A percentile compares a stretch with the other conserved stretches of the same genome.
Evolutionary conservation across 2,113 vertebrate genomes (phyloP).

Genomic region (Xenotilapia leptura): DNA sequence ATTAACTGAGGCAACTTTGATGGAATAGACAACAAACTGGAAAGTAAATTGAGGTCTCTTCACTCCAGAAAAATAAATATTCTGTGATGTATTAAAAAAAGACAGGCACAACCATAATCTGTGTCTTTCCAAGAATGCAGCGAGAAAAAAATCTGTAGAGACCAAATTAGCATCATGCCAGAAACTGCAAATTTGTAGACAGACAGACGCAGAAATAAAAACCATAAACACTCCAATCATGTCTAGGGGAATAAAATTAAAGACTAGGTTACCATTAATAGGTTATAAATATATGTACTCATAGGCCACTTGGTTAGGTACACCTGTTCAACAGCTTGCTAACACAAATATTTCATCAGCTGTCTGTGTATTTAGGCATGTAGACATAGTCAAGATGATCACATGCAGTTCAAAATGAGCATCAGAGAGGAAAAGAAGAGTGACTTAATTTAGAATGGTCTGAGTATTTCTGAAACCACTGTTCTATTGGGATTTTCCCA

Average conservation of each 20-base stretch:
- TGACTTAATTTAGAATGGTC: background rate
- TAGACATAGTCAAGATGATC: background rate
- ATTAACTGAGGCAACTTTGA: background rate
- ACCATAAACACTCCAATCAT: background rate
- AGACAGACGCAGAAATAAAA: constrained; percentile 1
- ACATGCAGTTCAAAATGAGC: background rate
- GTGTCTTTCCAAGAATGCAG: background rate
- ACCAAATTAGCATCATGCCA: background rate
- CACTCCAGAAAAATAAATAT: background rate
- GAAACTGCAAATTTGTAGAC: background rate
- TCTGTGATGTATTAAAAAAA: background rate
- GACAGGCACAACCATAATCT: background rate
- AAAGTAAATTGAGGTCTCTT: background rate
- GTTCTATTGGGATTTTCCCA: background rate
- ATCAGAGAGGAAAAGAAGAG: background rate
- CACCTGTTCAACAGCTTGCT: background rate
- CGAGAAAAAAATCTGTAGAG: background rate
- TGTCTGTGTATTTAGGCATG: background rate
- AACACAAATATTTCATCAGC: background rate
- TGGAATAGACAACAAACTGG: background rate
- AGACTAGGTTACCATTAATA: background rate
- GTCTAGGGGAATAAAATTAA: background rate
- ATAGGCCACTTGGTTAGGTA: background rate
- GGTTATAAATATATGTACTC: background rate
- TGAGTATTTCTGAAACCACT: background rate